A percentile compares a stretch with the other conserved stretches of the same genome.
phyloP scores from a whole-genome alignment of 2,113 vertebrate genomes.

The Siphamia tubifer region DNA sequence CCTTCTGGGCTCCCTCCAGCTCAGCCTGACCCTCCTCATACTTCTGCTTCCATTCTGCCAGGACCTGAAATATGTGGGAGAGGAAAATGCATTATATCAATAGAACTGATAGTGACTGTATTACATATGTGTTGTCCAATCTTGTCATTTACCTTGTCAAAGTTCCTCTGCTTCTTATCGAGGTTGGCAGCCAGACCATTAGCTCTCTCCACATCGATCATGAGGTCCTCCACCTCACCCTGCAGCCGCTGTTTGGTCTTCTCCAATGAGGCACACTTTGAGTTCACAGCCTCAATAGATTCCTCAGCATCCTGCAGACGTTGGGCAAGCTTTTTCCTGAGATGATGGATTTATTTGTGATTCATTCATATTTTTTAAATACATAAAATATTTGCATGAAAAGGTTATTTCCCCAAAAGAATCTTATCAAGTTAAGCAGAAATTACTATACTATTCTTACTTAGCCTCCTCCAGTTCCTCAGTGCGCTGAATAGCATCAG shows the following conservation, averaged over 20 bases:
- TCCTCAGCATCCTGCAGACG: conserved; percentile 78
- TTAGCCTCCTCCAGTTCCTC: conserved; percentile 88
- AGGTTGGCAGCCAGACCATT: conserved; percentile 74
- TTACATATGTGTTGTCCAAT: background rate
- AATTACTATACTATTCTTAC: conserved; percentile 51
- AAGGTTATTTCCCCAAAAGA: no score
- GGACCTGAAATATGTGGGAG: conserved; percentile 12
- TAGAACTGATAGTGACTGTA: no score
- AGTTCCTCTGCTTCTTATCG: conserved; percentile 79
- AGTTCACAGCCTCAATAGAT: conserved; percentile 74
- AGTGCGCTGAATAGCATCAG: conserved; percentile 85
- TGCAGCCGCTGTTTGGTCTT: conserved; percentile 80
- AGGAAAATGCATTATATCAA: background rate
- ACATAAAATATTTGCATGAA: no score
- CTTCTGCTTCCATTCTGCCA: conserved; percentile 85
- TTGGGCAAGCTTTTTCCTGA: conserved; percentile 79
- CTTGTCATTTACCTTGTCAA: conserved; percentile 62
- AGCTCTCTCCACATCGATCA: conserved; percentile 79
- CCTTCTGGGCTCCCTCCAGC: conserved; percentile 81
- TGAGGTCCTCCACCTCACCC: conserved; percentile 77
- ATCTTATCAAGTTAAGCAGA: no score
- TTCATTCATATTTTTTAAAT: no score
- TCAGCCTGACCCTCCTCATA: conserved; percentile 82
- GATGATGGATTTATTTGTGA: no score
- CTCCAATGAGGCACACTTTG: conserved; percentile 76